phyloP scores from a whole-genome alignment of 2,888 invertebrate species.

The Caenorhabditis wallacei region DNA sequence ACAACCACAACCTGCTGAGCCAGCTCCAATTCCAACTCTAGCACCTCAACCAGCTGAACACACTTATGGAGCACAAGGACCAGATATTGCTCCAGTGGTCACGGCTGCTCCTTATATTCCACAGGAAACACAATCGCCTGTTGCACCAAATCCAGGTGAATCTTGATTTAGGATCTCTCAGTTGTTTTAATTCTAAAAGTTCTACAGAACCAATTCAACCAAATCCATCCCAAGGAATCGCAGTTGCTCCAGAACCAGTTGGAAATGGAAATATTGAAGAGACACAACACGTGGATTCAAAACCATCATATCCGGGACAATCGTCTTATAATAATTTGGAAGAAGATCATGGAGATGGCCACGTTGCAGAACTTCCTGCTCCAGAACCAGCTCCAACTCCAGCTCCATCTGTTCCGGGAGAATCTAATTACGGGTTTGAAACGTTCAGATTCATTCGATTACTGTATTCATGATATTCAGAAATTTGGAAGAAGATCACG shows the following conservation, averaged over 20 bases:
- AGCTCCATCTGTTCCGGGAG: slow-evolving; percentile 43
- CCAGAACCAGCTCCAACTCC: slow-evolving; percentile 20
- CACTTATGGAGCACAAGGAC: slow-evolving; percentile 60
- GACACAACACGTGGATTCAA: slow-evolving; percentile 23
- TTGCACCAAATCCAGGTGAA: slow-evolving; percentile 32
- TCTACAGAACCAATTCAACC: slow-evolving; percentile 25
- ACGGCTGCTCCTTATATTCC: slow-evolving; percentile 38
- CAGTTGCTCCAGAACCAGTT: slow-evolving; percentile 38
- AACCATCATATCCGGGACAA: slow-evolving; percentile 53
- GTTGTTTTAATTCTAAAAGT: neutral
- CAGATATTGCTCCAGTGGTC: slow-evolving; percentile 41
- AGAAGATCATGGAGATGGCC: slow-evolving; percentile 63
- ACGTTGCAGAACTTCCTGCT: slow-evolving; percentile 36
- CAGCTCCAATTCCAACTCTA: slow-evolving; percentile 9
- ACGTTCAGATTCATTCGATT: neutral
- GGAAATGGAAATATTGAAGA: slow-evolving; percentile 39
- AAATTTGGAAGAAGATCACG: slow-evolving; percentile 57
- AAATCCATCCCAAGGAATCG: slow-evolving; percentile 52
- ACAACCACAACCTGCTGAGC: slow-evolving; percentile 15
- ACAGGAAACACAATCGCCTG: slow-evolving; percentile 21
- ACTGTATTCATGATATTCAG: neutral
- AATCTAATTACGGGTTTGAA: slow-evolving; percentile 32
- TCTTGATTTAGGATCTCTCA: neutral
- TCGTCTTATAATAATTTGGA: slow-evolving; percentile 62
- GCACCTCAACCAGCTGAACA: slow-evolving; percentile 49